Evolutionary conservation across 2,888 invertebrate species (phyloP).

Genomic region (Notodonta dromedarius): DNA sequence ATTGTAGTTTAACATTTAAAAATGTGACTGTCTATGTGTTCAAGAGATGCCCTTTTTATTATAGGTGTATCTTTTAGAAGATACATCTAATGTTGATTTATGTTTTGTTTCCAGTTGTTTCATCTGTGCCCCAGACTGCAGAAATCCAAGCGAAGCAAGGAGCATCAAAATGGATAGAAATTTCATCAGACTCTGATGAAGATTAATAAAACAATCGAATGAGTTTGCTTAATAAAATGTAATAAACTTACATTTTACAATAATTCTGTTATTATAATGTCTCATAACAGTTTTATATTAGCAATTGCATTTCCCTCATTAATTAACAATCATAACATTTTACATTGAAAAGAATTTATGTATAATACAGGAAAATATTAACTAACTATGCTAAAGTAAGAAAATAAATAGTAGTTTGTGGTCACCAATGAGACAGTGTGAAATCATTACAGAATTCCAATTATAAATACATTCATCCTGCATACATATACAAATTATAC

Average conservation of each 20-base stretch:
- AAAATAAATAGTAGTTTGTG: constrained; percentile 40
- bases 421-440: constrained; percentile 19
- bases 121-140: constrained; percentile 65
- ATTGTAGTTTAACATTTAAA: too few relatives aligned
- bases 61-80: too few relatives aligned
- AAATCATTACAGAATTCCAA: constrained; percentile 32
- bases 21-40: too few relatives aligned
- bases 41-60: too few relatives aligned
- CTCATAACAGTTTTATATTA: constrained; percentile 60
- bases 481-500: constrained; percentile 16
- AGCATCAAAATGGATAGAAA: constrained; percentile 73
- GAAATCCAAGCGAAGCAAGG: constrained; percentile 65
- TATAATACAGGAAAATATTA: constrained; percentile 37
- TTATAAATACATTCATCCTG: constrained; percentile 31
- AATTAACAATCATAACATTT: constrained; percentile 48
- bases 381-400: constrained; percentile 27
- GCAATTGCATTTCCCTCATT: constrained; percentile 62
- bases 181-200: constrained; percentile 77
- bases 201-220: constrained; percentile 50
- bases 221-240: constrained; percentile 67
- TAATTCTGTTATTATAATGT: constrained; percentile 66
- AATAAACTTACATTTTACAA: constrained; percentile 68
- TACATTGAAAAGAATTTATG: constrained; percentile 42
- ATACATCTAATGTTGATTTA: background rate
- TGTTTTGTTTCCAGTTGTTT: constrained; percentile 59